These are phyloP conservation scores for Tupaia tana DNA, from an alignment of 2,113 vertebrate species.

Conservation along the genomic window DNA sequence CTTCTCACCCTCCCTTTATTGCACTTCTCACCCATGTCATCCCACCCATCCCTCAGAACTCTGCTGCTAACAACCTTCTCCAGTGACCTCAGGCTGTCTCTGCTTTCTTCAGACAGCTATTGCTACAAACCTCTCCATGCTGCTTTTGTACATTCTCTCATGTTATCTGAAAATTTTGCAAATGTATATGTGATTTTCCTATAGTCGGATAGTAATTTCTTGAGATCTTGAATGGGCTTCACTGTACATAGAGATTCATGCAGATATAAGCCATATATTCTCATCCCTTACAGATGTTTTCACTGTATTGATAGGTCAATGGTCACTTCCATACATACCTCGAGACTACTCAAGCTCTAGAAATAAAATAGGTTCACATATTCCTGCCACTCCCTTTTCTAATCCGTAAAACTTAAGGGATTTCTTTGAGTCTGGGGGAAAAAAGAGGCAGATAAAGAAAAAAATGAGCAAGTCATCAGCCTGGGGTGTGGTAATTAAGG, in stretches of 20 bases:
- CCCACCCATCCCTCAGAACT: neutral
- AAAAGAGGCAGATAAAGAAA: neutral
- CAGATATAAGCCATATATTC: neutral
- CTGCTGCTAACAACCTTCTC: neutral
- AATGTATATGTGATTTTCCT: neutral
- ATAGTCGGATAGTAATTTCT: neutral
- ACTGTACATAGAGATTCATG: neutral
- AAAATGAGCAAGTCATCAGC: no score
- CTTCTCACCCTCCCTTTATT: neutral
- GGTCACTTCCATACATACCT: neutral
- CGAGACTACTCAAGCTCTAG: neutral
- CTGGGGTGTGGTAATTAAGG: no score
- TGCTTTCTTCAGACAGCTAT: neutral
- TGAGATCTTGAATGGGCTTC: neutral
- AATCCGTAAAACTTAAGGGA: neutral
- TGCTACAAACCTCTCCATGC: neutral
- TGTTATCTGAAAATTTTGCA: neutral
- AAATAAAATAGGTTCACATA: neutral
- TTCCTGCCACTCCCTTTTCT: neutral
- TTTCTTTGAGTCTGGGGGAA: neutral
- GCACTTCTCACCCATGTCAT: neutral
- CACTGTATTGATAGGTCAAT: neutral
- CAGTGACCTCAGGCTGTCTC: neutral
- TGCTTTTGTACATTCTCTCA: neutral
- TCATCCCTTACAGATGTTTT: neutral